Conservation (phyloP, 2,797 vertebrate genomes). For the Cuniculus paca region DNA sequence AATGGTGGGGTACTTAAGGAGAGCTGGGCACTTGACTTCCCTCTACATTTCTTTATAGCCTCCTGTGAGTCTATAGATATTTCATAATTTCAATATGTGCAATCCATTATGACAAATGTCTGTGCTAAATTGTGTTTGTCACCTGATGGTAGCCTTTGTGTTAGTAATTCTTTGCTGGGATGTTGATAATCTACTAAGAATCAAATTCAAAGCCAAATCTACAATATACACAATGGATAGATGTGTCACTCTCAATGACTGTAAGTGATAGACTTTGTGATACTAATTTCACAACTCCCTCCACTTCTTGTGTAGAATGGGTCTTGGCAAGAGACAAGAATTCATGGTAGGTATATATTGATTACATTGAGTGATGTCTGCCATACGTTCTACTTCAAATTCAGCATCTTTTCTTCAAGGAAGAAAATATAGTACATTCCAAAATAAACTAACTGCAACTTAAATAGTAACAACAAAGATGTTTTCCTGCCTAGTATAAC, state of each 20-base stretch:
- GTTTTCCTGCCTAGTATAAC: background rate
- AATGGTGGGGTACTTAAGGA: background rate
- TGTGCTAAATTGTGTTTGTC: background rate
- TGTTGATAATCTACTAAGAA: conserved; percentile 48
- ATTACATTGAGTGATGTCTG: conserved; percentile 36
- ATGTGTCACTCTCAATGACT: background rate
- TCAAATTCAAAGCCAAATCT: conserved; percentile 55
- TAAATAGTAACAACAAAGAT: conserved; percentile 1
- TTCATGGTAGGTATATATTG: background rate
- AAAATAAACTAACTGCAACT: conserved; percentile 44
- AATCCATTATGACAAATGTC: background rate
- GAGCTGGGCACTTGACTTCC: background rate
- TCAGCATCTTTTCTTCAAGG: conserved; percentile 52
- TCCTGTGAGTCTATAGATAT: background rate
- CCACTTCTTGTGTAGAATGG: background rate
- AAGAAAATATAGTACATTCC: background rate
- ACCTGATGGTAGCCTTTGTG: background rate
- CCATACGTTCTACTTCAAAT: conserved; percentile 41
- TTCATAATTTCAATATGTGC: background rate
- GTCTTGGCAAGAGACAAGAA: conserved; percentile 51
- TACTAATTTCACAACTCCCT: background rate
- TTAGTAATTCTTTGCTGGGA: conserved; percentile 43
- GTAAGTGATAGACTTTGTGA: conserved; percentile 20
- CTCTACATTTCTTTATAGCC: background rate
- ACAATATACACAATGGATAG: background rate